Evolutionary conservation across 2,113 vertebrate genomes (phyloP), one percentile per base, ranked within the genome.

Genomic region (Ctenomys sociabilis): DNA sequence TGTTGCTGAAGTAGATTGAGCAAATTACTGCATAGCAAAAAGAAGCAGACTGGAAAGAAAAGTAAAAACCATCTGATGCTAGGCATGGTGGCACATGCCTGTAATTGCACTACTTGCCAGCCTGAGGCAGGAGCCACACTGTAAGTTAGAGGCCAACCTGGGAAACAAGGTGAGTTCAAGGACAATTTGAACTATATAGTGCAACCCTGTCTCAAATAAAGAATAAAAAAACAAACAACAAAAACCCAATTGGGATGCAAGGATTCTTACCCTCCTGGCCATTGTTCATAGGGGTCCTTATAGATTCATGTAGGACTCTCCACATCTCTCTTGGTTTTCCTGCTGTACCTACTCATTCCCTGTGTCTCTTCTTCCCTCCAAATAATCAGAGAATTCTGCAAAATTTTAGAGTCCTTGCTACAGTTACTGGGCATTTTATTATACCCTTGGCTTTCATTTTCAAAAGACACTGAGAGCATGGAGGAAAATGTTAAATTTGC

Each of bases 401-500:
- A 83, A 86, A 37, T 43, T 84, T 91, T 77, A 35, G 35, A 91
- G 72, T 21, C 54, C 35, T 73, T 85, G 10, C n/a, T 86, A 13
- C 7, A 57, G 37, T 70, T 68, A 52, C 22, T 90, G 30, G 70
- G 30, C 78, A 87, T 24, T 24, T 77, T 37, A 52, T 92, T 94
- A 45, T 85, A 7, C 37, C 37, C 61, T 12, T 91, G 3, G 30
- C 91, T 94, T 37, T 80, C 85, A 90, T 85, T 91, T 97, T 82
- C 10, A 82, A 95, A 96, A 85, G 28, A 35, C 49, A 59, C 35
- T 68, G 45, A 37, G 1, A 32, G 6, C 57, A 88, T 75, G 35
- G 16, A 88, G 7, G 17, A 78, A 88, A 96, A 75, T 75, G 19
- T 57, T 93, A 30, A 96, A 92, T 86, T 88, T 77, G 28, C 70